These are phyloP conservation scores for Lasioglossum vierecki DNA, from an alignment of 2,888 invertebrate species.

Conservation along the genomic window DNA sequence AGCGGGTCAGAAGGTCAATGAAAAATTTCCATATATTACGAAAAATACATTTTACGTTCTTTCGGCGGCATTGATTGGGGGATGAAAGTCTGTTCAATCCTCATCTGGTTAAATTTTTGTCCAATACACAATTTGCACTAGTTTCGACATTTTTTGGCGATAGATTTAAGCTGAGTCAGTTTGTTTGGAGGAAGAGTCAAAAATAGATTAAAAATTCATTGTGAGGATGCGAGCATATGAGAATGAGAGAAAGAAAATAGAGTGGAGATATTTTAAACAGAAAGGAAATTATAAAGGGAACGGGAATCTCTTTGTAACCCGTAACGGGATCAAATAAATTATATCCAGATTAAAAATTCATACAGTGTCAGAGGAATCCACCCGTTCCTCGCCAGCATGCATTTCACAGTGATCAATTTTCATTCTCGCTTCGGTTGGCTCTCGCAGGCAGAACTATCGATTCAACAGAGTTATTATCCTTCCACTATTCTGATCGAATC, in stretches of 20 bases:
- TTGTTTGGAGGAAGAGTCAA: not conserved
- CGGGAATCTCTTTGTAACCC: too few relatives aligned
- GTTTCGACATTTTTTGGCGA: not conserved
- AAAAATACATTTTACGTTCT: not conserved
- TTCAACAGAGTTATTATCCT: not conserved
- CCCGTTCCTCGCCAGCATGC: not conserved
- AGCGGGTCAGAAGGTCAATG: not conserved
- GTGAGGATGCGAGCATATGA: too few relatives aligned
- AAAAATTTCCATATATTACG: not conserved
- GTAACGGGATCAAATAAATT: too few relatives aligned
- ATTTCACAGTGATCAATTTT: slow-evolving; percentile 7
- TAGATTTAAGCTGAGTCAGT: not conserved
- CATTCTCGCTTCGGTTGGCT: not conserved
- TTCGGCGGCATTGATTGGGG: not conserved
- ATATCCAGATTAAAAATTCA: slow-evolving; percentile 3
- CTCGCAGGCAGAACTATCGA: not conserved
- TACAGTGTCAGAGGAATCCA: not conserved
- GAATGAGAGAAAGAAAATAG: too few relatives aligned
- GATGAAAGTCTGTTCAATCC: not conserved
- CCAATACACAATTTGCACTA: too few relatives aligned
- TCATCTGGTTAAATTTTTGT: not conserved
- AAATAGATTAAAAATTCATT: too few relatives aligned
- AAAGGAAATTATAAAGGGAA: too few relatives aligned
- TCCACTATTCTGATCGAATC: slow-evolving; percentile 7
- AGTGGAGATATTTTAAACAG: too few relatives aligned